A percentile compares a stretch with the other conserved stretches of the same genome.
Conservation (phyloP, 35 echinoderm and acorn worm genomes). For the Holothuria glaberrima region DNA sequence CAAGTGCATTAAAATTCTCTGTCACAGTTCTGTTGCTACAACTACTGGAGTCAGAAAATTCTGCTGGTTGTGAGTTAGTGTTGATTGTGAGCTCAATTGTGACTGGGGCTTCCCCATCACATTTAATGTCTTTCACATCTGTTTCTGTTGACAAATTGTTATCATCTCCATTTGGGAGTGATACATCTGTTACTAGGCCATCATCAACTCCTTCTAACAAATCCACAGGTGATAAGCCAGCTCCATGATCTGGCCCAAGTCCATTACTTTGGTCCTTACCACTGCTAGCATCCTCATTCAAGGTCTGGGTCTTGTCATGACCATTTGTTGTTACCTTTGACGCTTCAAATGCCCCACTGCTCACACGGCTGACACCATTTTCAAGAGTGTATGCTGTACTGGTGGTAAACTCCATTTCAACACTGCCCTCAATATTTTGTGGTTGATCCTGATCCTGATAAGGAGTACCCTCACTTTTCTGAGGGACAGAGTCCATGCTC, state of each 20-base stretch:
- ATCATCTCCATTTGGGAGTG: not conserved
- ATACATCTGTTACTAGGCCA: not conserved
- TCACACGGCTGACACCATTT: constrained; percentile 1
- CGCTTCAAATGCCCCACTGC: not conserved
- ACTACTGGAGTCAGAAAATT: constrained; percentile 45
- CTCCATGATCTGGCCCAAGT: not conserved
- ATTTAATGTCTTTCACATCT: not conserved
- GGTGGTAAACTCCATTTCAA: constrained; percentile 51
- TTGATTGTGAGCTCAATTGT: constrained; percentile 3
- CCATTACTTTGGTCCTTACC: not conserved
- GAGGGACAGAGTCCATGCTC: constrained; percentile 59
- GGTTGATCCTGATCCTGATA: constrained; percentile 4
- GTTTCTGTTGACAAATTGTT: not conserved
- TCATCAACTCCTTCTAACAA: constrained; percentile 63
- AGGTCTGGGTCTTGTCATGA: not conserved
- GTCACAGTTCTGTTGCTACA: constrained; percentile 47
- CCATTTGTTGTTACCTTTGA: not conserved
- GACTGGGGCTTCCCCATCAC: not conserved
- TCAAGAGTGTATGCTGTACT: constrained; percentile 10
- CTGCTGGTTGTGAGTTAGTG: not conserved
- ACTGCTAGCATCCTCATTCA: not conserved
- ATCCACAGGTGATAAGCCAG: constrained; percentile 58
- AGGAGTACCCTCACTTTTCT: constrained; percentile 25
- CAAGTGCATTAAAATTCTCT: constrained; percentile 28
- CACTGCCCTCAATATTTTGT: constrained; percentile 11